Evolutionary conservation across 2,113 vertebrate species (phyloP), one percentile per base, ranked within the genome.

Genomic region (Hymenochirus boettgeri): DNA sequence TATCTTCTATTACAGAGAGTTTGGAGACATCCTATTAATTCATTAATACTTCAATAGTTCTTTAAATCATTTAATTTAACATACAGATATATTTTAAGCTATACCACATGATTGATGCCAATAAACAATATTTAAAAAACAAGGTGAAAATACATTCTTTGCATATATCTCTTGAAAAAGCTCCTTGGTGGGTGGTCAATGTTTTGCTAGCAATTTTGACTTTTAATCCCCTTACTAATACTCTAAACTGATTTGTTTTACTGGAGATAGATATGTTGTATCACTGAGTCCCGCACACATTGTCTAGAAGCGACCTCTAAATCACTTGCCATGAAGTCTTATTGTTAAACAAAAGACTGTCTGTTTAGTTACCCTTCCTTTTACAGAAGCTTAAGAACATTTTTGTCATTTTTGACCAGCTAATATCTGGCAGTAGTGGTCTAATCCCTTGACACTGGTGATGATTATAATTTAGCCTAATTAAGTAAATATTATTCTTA

Each of bases 391-490:
- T 99, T 99, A 98, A 74, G 83, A 80, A 89, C 92, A 98, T 99
- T 99, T 97, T 99, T 98, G 91, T 94, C 91, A 98, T 98, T 96
- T 97, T 91, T 97, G 88, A 95, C 89, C 91, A 87, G 94, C 95
- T 99, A 96, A 97, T 91, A 91, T 96, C 91, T 91, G 87, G 86
- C 81, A 89, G 86, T 91, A 88, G 85, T 93, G 88, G 89, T 85
- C 85, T 98, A 96, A 99, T 96, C 92, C 92, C 91, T 93, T 90
- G 88, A 92, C 78, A 83, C 85, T 71, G 67, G 75, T 63, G 77
- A 83, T 67, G 75, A 85, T 80, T 80, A 81, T 79, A 79, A 75
- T 79, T 84, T 67, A 80, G 75, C 82, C 89, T 90, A 89, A 84
- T 88, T 82, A 89, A 90, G 90, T 88, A 86, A 86, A 81, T 80